A percentile compares a stretch with the other conserved stretches of the same genome.
Conservation (phyloP, 2,113 vertebrate genomes). For the Melanotaenia duboulayi region DNA sequence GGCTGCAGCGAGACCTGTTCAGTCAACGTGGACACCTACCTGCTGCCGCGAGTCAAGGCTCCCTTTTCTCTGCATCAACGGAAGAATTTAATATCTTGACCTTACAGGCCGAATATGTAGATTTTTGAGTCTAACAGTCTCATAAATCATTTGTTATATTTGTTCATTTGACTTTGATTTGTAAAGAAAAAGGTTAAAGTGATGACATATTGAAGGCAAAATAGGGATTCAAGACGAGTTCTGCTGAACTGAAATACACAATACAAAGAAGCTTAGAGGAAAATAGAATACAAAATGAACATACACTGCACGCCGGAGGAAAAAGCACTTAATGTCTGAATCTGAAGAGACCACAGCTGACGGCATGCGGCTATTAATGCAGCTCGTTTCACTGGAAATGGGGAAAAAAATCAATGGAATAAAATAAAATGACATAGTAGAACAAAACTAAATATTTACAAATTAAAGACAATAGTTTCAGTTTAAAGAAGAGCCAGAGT, state of each 20-base stretch:
- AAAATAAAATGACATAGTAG: too few relatives aligned
- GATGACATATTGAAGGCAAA: constrained; percentile 11
- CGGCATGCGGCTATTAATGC: neutral
- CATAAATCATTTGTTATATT: constrained; percentile 22
- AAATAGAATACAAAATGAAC: constrained; percentile 33
- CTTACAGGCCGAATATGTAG: constrained; percentile 25
- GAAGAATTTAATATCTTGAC: constrained; percentile 56
- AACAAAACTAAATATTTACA: too few relatives aligned
- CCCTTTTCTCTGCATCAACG: constrained; percentile 57
- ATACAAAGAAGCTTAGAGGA: neutral
- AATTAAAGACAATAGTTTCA: neutral
- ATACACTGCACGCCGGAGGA: neutral
- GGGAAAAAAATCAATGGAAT: neutral
- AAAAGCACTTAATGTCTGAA: neutral
- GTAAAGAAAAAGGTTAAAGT: constrained; percentile 24
- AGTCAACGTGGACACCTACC: constrained; percentile 30
- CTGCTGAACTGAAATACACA: neutral
- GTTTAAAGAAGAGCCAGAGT: neutral
- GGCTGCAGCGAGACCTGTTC: constrained; percentile 26
- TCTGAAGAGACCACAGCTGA: neutral
- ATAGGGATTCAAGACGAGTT: constrained; percentile 7
- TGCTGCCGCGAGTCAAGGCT: constrained; percentile 66
- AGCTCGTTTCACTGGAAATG: too few relatives aligned
- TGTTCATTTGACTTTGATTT: constrained; percentile 23
- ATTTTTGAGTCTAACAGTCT: constrained; percentile 21